phyloP scores from a whole-genome alignment of 2,888 invertebrate species.

The Acanthosepion lycidas region DNA sequence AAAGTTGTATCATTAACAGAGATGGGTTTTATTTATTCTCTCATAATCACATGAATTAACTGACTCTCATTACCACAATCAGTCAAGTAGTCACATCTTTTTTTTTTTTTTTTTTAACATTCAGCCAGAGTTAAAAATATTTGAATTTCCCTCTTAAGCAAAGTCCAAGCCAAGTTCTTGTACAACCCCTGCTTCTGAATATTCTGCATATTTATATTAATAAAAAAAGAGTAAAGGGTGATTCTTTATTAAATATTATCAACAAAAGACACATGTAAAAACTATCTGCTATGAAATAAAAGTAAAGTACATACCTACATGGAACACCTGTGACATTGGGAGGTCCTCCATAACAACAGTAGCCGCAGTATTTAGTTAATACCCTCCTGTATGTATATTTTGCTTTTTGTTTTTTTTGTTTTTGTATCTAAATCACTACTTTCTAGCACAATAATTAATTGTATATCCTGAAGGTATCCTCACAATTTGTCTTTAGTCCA shows the following conservation, averaged over 20 bases:
- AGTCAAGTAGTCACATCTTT: neutral
- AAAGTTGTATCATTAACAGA: too few relatives aligned
- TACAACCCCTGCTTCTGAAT: neutral
- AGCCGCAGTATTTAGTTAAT: neutral
- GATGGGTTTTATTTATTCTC: too few relatives aligned
- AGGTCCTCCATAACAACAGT: neutral
- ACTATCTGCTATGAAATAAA: neutral
- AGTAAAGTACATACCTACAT: neutral
- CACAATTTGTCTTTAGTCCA: neutral
- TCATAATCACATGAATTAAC: too few relatives aligned
- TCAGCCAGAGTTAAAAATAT: neutral
- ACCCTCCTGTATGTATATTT: neutral
- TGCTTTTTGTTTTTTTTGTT: neutral
- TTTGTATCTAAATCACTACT: neutral
- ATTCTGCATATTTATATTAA: neutral
- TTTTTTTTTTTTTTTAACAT: neutral
- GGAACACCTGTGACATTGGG: neutral
- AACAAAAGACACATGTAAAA: neutral
- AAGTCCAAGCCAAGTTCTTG: neutral
- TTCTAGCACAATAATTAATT: neutral
- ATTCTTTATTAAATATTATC: too few relatives aligned
- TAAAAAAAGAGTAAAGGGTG: neutral
- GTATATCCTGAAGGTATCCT: neutral
- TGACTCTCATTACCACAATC: too few relatives aligned
- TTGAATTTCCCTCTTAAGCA: neutral